Evolutionary conservation across 2,888 invertebrate species (phyloP).

Genomic region (Ornithoptera alexandrae): DNA sequence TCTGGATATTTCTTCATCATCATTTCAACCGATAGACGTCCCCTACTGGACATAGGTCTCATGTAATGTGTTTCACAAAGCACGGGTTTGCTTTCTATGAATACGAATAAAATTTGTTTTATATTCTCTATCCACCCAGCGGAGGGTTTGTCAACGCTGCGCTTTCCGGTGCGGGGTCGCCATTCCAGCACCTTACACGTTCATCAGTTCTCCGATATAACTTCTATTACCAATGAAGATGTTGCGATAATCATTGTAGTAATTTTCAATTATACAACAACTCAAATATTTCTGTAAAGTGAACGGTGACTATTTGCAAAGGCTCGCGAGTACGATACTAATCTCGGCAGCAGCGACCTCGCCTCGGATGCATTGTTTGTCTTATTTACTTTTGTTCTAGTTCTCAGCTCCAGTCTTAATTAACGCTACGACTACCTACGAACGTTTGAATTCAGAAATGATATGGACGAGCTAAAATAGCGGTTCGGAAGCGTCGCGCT

Average conservation of each 20-base stretch:
- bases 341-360: conserved; percentile 28
- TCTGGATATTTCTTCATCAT: too few relatives aligned
- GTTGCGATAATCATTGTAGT: not conserved
- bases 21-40: too few relatives aligned
- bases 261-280: conserved; percentile 3
- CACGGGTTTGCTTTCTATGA: too few relatives aligned
- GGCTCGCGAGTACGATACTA: conserved; percentile 27
- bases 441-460: conserved; percentile 21
- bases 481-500: not conserved
- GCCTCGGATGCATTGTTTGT: conserved; percentile 30
- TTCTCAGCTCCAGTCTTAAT: conserved; percentile 30
- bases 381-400: conserved; percentile 30
- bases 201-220: too few relatives aligned
- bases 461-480: conserved; percentile 9
- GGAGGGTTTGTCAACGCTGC: too few relatives aligned
- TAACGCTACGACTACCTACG: conserved; percentile 25
- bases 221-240: not conserved
- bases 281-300: conserved; percentile 21
- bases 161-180: too few relatives aligned
- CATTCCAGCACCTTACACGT: too few relatives aligned
- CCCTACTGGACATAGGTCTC: too few relatives aligned
- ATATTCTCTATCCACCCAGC: too few relatives aligned
- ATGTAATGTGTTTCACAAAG: too few relatives aligned
- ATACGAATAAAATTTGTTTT: too few relatives aligned
- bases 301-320: conserved; percentile 26